These are phyloP conservation scores for Mormyrops boulengeri DNA, from an alignment of 2,797 vertebrate species.

Conservation along the genomic window DNA sequence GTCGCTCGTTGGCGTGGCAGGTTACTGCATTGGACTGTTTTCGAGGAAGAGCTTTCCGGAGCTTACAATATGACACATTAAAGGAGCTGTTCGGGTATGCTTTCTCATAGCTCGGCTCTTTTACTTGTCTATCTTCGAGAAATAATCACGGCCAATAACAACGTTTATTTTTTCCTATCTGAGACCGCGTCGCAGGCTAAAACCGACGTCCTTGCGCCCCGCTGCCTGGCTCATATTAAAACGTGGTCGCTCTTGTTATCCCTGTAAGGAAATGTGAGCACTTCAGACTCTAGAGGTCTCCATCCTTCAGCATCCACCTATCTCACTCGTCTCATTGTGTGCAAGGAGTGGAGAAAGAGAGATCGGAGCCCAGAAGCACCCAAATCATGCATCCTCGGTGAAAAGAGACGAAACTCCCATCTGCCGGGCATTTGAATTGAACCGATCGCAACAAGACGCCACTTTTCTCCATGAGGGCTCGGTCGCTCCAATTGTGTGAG, in stretches of 20 bases:
- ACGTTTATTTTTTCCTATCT: background rate
- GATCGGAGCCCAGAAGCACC: conserved; percentile 41
- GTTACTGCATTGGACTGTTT: background rate
- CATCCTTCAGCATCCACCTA: conserved; percentile 67
- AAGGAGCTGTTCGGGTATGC: background rate
- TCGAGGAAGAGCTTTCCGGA: background rate
- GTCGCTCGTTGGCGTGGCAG: background rate
- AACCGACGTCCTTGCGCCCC: background rate
- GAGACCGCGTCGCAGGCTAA: background rate
- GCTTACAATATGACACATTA: background rate
- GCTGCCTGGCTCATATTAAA: conserved; percentile 10
- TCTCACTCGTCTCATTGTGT: conserved; percentile 31
- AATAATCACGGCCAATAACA: background rate
- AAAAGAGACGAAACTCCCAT: conserved; percentile 62
- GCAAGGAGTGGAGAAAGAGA: conserved; percentile 54
- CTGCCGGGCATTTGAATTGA: conserved; percentile 50
- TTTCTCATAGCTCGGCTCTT: background rate
- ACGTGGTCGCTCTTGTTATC: conserved; percentile 14
- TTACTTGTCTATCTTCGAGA: background rate
- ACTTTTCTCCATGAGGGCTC: conserved; percentile 42
- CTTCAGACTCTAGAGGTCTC: conserved; percentile 74
- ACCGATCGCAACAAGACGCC: conserved; percentile 45
- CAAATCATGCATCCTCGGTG: conserved; percentile 57
- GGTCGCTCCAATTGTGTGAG: conserved; percentile 46
- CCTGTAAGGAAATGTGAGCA: conserved; percentile 37